phyloP scores from a whole-genome alignment of 1,140 invertebrate species.

The Achatina immaculata region DNA sequence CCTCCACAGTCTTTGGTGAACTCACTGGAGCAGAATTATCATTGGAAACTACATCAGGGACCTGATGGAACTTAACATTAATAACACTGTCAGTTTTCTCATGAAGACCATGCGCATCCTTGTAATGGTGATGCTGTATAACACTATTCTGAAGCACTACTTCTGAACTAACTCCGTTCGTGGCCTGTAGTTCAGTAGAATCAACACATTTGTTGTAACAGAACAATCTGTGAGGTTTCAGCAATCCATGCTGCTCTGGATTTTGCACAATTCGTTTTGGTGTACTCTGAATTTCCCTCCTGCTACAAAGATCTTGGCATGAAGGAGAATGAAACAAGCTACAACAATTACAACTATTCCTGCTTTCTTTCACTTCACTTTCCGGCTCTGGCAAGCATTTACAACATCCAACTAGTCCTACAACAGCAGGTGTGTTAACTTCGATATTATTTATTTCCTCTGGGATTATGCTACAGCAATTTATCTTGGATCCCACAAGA shows the following conservation, averaged over 20 bases:
- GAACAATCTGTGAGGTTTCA: background rate
- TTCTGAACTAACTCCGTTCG: too few relatives aligned
- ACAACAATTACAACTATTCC: background rate
- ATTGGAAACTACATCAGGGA: background rate
- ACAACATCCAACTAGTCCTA: background rate
- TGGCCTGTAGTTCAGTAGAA: too few relatives aligned
- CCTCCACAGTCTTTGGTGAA: background rate
- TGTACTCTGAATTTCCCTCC: background rate
- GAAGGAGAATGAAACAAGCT: background rate
- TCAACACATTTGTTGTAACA: background rate
- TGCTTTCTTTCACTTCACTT: too few relatives aligned
- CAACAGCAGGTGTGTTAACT: background rate
- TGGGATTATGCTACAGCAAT: background rate
- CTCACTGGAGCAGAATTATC: background rate
- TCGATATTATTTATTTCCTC: background rate
- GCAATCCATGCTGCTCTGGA: background rate
- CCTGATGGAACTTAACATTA: background rate
- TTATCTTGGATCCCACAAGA: background rate
- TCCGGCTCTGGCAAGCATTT: background rate
- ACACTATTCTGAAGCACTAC: too few relatives aligned
- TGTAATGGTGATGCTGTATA: too few relatives aligned
- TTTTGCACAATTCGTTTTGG: background rate
- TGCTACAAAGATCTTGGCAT: background rate
- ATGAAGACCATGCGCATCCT: too few relatives aligned
- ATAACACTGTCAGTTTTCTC: background rate